phyloP scores from a whole-genome alignment of 2,797 vertebrate species.

The Sebastes vulpes region DNA sequence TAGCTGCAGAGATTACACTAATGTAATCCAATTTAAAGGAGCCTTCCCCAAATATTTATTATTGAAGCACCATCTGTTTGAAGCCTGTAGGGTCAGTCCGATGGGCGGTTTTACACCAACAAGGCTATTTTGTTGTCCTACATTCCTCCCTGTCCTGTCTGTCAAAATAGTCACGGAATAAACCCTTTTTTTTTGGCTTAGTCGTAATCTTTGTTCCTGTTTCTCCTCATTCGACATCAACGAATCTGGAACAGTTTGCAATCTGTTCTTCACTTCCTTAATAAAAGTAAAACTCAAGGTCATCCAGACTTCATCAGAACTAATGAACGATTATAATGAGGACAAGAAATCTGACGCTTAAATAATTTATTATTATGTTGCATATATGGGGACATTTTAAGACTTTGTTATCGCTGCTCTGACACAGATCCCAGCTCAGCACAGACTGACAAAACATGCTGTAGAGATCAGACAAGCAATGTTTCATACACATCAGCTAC shows the following conservation, averaged over 20 bases:
- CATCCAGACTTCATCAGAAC: background rate
- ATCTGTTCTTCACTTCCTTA: conserved; percentile 18
- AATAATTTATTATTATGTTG: conserved; percentile 60
- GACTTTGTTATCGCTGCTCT: conserved; percentile 37
- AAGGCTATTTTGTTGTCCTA: conserved; percentile 74
- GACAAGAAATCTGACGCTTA: conserved; percentile 32
- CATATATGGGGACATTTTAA: conserved; percentile 47
- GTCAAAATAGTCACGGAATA: conserved; percentile 44
- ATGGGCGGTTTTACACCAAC: conserved; percentile 59
- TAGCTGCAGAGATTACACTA: conserved; percentile 84
- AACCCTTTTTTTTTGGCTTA: conserved; percentile 11
- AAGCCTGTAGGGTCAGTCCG: conserved; percentile 77
- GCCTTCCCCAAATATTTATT: conserved; percentile 83
- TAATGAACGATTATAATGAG: conserved; percentile 46
- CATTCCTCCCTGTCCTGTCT: conserved; percentile 57
- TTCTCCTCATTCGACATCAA: conserved; percentile 37
- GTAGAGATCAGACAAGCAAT: background rate
- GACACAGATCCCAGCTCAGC: conserved; percentile 56
- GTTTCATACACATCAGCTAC: conserved; percentile 11
- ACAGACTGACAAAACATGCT: background rate
- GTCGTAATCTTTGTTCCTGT: conserved; percentile 33
- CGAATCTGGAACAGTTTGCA: conserved; percentile 31
- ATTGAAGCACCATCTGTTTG: conserved; percentile 84
- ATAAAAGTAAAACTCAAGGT: conserved; percentile 38
- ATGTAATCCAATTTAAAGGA: conserved; percentile 88